A percentile compares a stretch with the other conserved stretches of the same genome.
phyloP scores from a whole-genome alignment of 2,113 vertebrate genomes.

The Platanista minor region DNA sequence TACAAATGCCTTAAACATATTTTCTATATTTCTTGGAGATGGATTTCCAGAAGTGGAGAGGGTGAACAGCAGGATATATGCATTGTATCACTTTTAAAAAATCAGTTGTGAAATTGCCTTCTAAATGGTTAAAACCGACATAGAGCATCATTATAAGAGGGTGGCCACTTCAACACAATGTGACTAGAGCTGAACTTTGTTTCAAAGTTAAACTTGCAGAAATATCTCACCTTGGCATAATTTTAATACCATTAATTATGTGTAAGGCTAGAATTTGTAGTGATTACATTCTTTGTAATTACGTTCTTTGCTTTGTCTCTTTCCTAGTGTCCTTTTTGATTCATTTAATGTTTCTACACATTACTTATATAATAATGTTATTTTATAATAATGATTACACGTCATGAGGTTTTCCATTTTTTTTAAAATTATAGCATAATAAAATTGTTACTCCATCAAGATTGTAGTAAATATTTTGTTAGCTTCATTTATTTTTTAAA shows the following conservation, averaged over 20 bases:
- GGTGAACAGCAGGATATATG: neutral
- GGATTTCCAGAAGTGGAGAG: neutral
- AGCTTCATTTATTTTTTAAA: neutral
- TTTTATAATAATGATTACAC: neutral
- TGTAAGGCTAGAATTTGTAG: neutral
- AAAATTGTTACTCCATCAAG: neutral
- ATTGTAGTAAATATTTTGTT: neutral
- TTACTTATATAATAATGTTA: neutral
- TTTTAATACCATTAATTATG: neutral
- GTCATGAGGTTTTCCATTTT: neutral
- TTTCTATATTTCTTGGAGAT: neutral
- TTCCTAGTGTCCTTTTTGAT: neutral
- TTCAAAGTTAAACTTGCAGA: neutral
- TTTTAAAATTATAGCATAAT: neutral
- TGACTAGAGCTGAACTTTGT: neutral
- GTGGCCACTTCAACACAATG: neutral
- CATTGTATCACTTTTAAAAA: neutral
- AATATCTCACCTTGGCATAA: neutral
- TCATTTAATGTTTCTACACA: neutral
- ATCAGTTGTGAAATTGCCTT: neutral
- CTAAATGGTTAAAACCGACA: neutral
- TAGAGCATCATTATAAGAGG: neutral
- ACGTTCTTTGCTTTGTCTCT: neutral
- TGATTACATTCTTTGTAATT: neutral
- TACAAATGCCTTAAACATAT: neutral